Evolutionary conservation across 2,113 vertebrate species (phyloP).

Genomic region (Larimichthys crocea): DNA sequence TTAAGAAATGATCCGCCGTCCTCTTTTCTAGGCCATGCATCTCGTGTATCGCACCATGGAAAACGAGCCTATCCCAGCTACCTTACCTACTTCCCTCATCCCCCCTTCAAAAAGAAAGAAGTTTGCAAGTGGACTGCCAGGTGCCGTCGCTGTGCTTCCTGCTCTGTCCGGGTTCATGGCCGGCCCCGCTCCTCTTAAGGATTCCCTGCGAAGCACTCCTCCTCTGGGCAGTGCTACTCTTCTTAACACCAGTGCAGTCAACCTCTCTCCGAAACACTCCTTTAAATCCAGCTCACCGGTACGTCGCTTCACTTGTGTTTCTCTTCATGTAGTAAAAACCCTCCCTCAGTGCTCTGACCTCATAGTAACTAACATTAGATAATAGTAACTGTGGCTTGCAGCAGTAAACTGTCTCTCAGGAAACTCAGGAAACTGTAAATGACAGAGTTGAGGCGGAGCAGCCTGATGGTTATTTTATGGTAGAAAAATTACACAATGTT

Average conservation of each 20-base stretch:
- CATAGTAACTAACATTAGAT: too few species aligned
- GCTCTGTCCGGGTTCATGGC: slow-evolving; percentile 60
- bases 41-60: slow-evolving; percentile 96
- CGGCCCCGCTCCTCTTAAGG: slow-evolving; percentile 86
- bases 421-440: too few species aligned
- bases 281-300: slow-evolving; percentile 87
- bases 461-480: too few species aligned
- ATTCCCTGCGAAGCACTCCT: slow-evolving; percentile 88
- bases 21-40: slow-evolving; percentile 90
- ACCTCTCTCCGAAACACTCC: slow-evolving; percentile 90
- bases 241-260: slow-evolving; percentile 81
- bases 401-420: too few species aligned
- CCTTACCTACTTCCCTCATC: slow-evolving; percentile 89
- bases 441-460: too few species aligned
- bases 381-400: too few species aligned
- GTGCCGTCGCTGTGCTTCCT: slow-evolving; percentile 93
- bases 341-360: too few species aligned
- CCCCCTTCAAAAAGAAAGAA: slow-evolving; percentile 95
- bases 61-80: slow-evolving; percentile 91
- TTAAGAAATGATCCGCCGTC: not conserved
- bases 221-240: slow-evolving; percentile 84
- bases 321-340: not conserved
- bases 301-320: not conserved
- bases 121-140: slow-evolving; percentile 81
- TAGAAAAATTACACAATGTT: too few species aligned